Evolutionary conservation across 2,797 vertebrate species (phyloP), one percentile per base, ranked within the genome.

Genomic region (Anguilla obscura): DNA sequence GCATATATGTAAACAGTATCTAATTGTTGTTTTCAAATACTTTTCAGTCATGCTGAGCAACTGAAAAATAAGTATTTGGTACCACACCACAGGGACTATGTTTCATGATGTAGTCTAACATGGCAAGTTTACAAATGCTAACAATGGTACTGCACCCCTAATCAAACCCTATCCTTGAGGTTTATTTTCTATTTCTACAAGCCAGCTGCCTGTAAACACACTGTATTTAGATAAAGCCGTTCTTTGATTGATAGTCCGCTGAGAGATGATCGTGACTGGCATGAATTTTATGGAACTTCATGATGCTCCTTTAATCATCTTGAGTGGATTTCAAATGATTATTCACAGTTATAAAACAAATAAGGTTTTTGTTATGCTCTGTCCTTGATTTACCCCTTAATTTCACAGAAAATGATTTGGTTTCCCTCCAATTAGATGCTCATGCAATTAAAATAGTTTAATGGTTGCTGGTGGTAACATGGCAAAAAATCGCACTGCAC

Each of bases 331-430:
- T 12, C 27, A 48, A 80, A 45, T 80, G 76, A 80, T 80, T 48
- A 80, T 45, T 21, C 76, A 24, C 76, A 80, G 40, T 80, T 24
- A 36, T 40, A 18, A 18, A 18, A 21, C 33, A 3, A 40, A 80
- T 80, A 21, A 21, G 21, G 76, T 80, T 80, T 21, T 80, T 80
- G 76, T 45, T 40, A 48, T 80, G 76, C 40, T 84, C 66, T 87
- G 87, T 87, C 82, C 80, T 87, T 85, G 36, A 40, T 8, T 71
- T 40, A 88, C 84, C 18, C 52, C 48, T 76, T 69, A 45, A 69
- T 33, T 76, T n/a, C 36, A 58, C n/a, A 66, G 7, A 85, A 85
- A 40, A 52, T 14, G 16, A 30, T 33, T 24, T 69, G 36, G 63
- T 60, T 14, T 30, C 60, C 82, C 45, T 74, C 45, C 48, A 45